phyloP scores from a whole-genome alignment of 2,797 vertebrate genomes.

The Lates japonicus region DNA sequence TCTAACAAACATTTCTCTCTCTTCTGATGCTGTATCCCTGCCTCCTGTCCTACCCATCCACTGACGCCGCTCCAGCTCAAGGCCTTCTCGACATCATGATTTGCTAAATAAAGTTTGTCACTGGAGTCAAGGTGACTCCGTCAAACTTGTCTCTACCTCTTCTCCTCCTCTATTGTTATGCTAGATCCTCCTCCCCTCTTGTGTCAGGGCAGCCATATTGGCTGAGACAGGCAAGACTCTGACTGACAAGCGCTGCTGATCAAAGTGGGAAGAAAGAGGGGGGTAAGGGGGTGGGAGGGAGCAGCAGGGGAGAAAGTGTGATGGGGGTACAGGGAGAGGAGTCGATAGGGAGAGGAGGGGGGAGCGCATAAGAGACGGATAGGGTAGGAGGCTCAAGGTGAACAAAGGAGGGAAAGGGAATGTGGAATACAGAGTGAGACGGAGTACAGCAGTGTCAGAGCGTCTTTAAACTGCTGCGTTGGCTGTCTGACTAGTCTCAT shows the following conservation, averaged over 20 bases:
- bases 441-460: slow-evolving; percentile 64
- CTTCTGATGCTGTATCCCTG: background rate
- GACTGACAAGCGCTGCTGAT: slow-evolving; percentile 71
- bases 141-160: slow-evolving; percentile 57
- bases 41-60: slow-evolving; percentile 24
- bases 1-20: background rate
- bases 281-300: background rate
- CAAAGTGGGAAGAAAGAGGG: slow-evolving; percentile 38
- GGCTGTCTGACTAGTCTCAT: slow-evolving; percentile 66
- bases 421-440: slow-evolving; percentile 19
- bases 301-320: background rate
- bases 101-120: slow-evolving; percentile 75
- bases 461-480: slow-evolving; percentile 67
- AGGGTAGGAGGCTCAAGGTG: slow-evolving; percentile 50
- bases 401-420: slow-evolving; percentile 38
- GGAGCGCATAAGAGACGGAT: slow-evolving; percentile 1
- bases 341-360: slow-evolving; percentile 20
- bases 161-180: slow-evolving; percentile 55
- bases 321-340: slow-evolving; percentile 1
- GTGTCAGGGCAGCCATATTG: slow-evolving; percentile 69
- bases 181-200: slow-evolving; percentile 45
- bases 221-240: slow-evolving; percentile 57
- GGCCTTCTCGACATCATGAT: slow-evolving; percentile 63
- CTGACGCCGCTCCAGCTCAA: slow-evolving; percentile 43
- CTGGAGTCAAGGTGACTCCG: slow-evolving; percentile 71